Conservation (phyloP, 2,888 invertebrate genomes). For the Drosophila stalkeri region DNA sequence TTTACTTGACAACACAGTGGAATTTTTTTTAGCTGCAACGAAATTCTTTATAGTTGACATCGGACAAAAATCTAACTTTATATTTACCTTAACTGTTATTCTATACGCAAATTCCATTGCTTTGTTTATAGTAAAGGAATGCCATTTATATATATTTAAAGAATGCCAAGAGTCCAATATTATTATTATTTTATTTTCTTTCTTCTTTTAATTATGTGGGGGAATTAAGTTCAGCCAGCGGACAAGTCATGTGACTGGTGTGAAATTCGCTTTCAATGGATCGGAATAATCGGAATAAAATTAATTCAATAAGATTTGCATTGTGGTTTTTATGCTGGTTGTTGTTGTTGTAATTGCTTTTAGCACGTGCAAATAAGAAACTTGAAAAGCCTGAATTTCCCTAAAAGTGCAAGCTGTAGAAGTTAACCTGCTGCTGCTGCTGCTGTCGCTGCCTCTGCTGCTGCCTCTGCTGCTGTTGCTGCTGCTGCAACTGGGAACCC, state of each 20-base stretch:
- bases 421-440: neutral
- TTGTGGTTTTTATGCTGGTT: slow-evolving; percentile 16
- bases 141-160: neutral
- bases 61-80: neutral
- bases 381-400: slow-evolving; percentile 38
- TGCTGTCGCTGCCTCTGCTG: neutral
- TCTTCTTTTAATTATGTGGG: neutral
- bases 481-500: slow-evolving; percentile 13
- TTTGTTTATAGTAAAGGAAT: neutral
- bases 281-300: slow-evolving; percentile 25
- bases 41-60: neutral
- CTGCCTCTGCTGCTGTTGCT: neutral
- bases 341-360: slow-evolving; percentile 20
- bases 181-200: neutral
- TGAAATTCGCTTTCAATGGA: slow-evolving; percentile 37
- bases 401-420: slow-evolving; percentile 19
- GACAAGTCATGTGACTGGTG: slow-evolving; percentile 48
- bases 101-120: slow-evolving; percentile 4
- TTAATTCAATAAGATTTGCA: slow-evolving; percentile 18
- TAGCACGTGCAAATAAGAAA: slow-evolving; percentile 35
- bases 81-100: slow-evolving; percentile 3
- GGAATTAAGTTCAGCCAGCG: slow-evolving; percentile 12
- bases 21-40: neutral
- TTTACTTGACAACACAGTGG: neutral
- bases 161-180: slow-evolving; percentile 5